Evolutionary conservation across 2,888 invertebrate genomes (phyloP), one percentile per base, ranked within the genome.

Genomic region (Pheosia tremula): DNA sequence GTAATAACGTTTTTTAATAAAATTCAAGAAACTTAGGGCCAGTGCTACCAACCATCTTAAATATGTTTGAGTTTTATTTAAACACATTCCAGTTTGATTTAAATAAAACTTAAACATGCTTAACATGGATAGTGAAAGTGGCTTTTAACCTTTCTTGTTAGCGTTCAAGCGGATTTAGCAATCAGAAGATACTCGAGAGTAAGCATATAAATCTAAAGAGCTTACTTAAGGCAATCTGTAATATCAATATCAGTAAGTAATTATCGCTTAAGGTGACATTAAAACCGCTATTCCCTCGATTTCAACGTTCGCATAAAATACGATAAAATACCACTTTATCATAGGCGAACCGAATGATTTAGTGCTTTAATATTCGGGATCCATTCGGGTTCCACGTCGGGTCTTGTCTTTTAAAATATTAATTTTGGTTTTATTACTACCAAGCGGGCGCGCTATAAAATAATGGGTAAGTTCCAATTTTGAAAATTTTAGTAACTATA

Each of bases 331-430:
- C n/a, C 7, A 50, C 38, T n/a, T 54, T 54, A n/a, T 39, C 24
- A 11, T 8, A 11, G 24, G 11, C 54, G 11, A 54, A 54, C 11
- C 11, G 54, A 54, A 36, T 54, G 54, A 54, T 54, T 54, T 54
- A 54, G 11, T n/a, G 38, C 7, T 54, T 39, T 54, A 54, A 54
- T 54, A 54, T 38, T 7, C 24, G 24, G 24, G 24, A 24, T 24
- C 24, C 24, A 24, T 24, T 24, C 24, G 24, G 24, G 24, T 24
- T 24, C 24, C 54, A 38, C 39, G 38, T 54, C 39, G 38, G 38
- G 11, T 54, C 11, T 50, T n/a, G 54, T n/a, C 54, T 38, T 54
- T 54, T 54, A 0, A 38, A 38, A 54, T 39, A 38, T 38, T 54
- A 54, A 54, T 39, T 54, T 36, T 6, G 9, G 37, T 52, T 11